Conservation (phyloP, 2,113 vertebrate species). For the Oceanites oceanicus region DNA sequence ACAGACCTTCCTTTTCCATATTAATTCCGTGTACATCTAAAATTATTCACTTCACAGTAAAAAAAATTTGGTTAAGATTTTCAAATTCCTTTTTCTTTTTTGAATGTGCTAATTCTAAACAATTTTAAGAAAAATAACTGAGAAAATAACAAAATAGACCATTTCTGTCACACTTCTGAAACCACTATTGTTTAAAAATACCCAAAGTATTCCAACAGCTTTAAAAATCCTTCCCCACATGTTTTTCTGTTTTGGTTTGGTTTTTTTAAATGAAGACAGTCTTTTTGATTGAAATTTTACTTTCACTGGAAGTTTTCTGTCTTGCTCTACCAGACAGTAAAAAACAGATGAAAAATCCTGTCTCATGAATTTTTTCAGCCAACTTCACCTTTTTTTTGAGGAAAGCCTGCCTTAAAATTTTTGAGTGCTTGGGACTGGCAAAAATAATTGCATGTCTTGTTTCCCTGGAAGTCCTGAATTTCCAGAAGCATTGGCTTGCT, state of each 20-base stretch:
- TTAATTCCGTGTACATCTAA: neutral
- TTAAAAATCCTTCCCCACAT: neutral
- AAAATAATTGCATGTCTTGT: neutral
- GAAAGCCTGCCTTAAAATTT: neutral
- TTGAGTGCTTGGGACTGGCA: neutral
- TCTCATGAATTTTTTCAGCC: neutral
- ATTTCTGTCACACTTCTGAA: conserved; percentile 4
- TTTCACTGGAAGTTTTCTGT: neutral
- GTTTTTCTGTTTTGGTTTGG: neutral
- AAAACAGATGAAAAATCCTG: conserved; percentile 18
- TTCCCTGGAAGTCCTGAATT: neutral
- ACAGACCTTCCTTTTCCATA: neutral
- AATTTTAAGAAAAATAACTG: conserved; percentile 33
- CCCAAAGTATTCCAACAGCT: neutral
- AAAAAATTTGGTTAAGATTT: neutral
- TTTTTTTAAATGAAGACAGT: neutral
- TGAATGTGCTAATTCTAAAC: neutral
- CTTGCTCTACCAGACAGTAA: conserved; percentile 1
- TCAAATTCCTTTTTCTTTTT: neutral
- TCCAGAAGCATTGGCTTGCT: neutral
- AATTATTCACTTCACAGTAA: neutral
- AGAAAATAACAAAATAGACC: neutral
- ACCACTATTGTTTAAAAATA: conserved; percentile 28
- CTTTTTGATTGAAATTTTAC: neutral
- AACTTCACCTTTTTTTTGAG: neutral